phyloP scores from a whole-genome alignment of 64 coral and sea anemone species.

The Stylophora pistillata region DNA sequence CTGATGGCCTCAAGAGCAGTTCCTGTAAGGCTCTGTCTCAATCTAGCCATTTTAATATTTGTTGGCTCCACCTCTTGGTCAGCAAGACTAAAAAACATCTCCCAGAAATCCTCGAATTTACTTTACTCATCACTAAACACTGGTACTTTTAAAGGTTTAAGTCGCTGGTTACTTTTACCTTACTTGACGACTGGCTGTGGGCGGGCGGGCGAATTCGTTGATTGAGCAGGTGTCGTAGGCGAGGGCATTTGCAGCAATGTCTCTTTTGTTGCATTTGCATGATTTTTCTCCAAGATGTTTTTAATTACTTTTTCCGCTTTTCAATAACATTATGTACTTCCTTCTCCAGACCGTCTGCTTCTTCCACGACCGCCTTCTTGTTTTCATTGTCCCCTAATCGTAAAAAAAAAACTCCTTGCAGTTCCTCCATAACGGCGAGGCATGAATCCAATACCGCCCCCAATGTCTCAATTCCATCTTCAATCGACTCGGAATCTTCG shows the following conservation, averaged over 20 bases:
- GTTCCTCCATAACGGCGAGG: constrained; percentile 51
- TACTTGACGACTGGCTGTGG: neutral
- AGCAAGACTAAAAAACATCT: constrained; percentile 13
- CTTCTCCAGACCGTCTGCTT: constrained; percentile 57
- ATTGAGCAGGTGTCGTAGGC: neutral
- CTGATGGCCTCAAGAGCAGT: constrained; percentile 11
- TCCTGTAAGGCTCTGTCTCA: constrained; percentile 13
- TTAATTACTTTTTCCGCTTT: constrained; percentile 39
- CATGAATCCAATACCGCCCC: neutral
- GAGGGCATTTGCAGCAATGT: too few species aligned
- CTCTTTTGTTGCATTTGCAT: neutral
- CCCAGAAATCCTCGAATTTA: constrained; percentile 11
- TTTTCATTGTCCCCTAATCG: constrained; percentile 34
- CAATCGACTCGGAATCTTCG: too few species aligned
- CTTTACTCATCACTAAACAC: too few species aligned
- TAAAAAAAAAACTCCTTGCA: constrained; percentile 27
- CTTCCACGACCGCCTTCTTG: constrained; percentile 29
- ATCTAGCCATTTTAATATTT: constrained; percentile 52
- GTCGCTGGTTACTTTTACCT: neutral
- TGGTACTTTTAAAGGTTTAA: too few species aligned
- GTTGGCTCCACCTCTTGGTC: constrained; percentile 15
- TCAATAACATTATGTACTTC: constrained; percentile 49
- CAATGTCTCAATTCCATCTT: too few species aligned
- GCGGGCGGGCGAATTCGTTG: neutral
- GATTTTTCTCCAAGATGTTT: neutral